Percentiles rank a stretch among this genome's conserved stretches.
Evolutionary conservation across 2,888 invertebrate genomes (phyloP).

Genomic region (Metalampra italica): DNA sequence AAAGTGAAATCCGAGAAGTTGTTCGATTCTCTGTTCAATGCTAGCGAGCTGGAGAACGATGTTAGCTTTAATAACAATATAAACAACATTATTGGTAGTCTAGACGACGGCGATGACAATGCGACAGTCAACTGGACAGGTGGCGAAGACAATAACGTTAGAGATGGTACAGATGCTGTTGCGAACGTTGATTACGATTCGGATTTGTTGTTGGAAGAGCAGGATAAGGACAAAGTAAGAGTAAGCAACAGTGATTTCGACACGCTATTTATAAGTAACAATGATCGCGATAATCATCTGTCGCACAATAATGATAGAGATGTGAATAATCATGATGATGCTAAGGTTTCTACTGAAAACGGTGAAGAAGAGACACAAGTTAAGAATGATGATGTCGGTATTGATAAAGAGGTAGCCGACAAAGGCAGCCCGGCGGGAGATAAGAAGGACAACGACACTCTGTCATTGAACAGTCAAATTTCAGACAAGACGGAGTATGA

Average conservation of each 20-base stretch:
- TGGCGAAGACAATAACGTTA: no score
- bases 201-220: slow-evolving; percentile 5
- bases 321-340: neutral
- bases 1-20: slow-evolving; percentile 28
- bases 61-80: slow-evolving; percentile 29
- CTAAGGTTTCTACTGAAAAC: neutral
- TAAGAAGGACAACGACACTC: neutral
- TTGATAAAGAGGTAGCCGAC: neutral
- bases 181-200: slow-evolving; percentile 7
- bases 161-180: no score
- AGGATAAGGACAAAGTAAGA: slow-evolving; percentile 15
- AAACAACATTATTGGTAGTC: slow-evolving; percentile 37
- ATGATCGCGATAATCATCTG: neutral
- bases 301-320: neutral
- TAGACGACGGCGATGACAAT: slow-evolving; percentile 21
- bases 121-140: slow-evolving; percentile 5
- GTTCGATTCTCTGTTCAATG: slow-evolving; percentile 25
- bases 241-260: slow-evolving; percentile 4
- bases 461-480: no score
- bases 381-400: neutral
- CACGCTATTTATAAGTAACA: neutral
- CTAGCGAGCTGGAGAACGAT: slow-evolving; percentile 21
- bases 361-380: neutral
- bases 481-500: neutral
- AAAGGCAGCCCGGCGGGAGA: neutral